Evolutionary conservation across 2,113 vertebrate species (phyloP), one percentile per base, ranked within the genome.

Genomic region (Cepphus grylle): DNA sequence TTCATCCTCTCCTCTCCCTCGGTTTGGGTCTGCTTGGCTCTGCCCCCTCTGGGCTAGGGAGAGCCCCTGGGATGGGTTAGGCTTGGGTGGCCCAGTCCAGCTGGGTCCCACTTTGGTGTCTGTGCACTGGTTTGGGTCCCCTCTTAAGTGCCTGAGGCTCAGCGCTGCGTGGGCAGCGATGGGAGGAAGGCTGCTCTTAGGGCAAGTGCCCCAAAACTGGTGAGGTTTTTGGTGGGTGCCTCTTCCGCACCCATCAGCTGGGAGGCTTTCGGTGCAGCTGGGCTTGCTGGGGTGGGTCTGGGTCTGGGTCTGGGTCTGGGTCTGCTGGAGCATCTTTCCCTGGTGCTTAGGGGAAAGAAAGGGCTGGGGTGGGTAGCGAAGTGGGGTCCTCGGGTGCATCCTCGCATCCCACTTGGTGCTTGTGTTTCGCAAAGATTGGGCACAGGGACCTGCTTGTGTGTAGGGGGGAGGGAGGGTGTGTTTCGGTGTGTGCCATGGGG

Each of bases 401-500:
- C n/a, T 74, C 23, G 40, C 42, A 30, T 32, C 9, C 10, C 3
- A 2, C 17, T 70, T 30, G 45, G 4, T 49, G 45, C 45, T 78
- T 49, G 26, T 4, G 3, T 36, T 34, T 47, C 55, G 50, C 15
- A 63, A 22, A 69, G 43, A 18, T 23, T 21, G 3, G 8, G 29
- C 34, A 1, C 1, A 4, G 40, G 56, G 22, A 50, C 26, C 16
- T 2, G 9, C 2, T 2, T 29, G 50, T 18, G 50, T 49, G 6
- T 38, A 45, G 55, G 47, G 62, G 36, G 40, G 29, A 63, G 25
- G 15, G 4, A 6, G 47, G 11, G 11, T n/a, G 16, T 2, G 2
- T 53, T 50, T 84, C 1, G 5, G 20, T 32, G 11, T 15, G 42
- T 38, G 29, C 43, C 0, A 1, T 1, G 2, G 65, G 38, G 19